Evolutionary conservation across 2,113 vertebrate genomes (phyloP).

Genomic region (Amphiprion ocellaris): DNA sequence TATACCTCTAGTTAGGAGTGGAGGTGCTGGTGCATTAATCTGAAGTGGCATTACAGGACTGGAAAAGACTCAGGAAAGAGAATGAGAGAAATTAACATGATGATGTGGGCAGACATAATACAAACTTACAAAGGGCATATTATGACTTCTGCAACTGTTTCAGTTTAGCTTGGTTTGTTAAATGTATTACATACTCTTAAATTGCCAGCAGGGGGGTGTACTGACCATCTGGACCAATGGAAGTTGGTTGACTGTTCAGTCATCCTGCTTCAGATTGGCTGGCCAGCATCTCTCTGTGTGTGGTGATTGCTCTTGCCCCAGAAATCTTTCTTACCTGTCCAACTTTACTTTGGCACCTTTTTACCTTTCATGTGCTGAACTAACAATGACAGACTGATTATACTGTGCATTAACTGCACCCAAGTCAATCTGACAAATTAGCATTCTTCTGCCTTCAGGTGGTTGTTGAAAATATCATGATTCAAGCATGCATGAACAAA

Average conservation of each 20-base stretch:
- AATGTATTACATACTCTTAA: neutral
- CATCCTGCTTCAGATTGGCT: neutral
- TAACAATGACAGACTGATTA: constrained; percentile 4
- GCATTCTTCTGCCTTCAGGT: constrained; percentile 6
- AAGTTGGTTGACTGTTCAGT: neutral
- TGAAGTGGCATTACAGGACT: neutral
- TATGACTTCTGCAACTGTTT: neutral
- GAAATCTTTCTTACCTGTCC: neutral
- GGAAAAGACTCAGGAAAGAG: neutral
- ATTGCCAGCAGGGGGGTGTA: neutral
- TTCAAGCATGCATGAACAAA: neutral
- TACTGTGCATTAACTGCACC: neutral
- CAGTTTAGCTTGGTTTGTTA: neutral
- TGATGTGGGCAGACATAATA: neutral
- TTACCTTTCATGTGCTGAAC: neutral
- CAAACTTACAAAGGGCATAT: neutral
- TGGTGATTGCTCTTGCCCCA: neutral
- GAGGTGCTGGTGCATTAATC: neutral
- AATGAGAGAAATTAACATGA: neutral
- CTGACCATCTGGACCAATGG: constrained; percentile 22
- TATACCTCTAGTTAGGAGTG: neutral
- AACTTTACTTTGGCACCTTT: constrained; percentile 24
- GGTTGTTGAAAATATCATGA: neutral
- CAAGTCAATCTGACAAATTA: constrained; percentile 5
- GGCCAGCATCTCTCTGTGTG: constrained; percentile 8